Percentiles rank a stretch among this genome's conserved stretches.
These are phyloP conservation scores for Melolontha melolontha DNA, from an alignment of 2,888 invertebrate genomes.

Conservation along the genomic window DNA sequence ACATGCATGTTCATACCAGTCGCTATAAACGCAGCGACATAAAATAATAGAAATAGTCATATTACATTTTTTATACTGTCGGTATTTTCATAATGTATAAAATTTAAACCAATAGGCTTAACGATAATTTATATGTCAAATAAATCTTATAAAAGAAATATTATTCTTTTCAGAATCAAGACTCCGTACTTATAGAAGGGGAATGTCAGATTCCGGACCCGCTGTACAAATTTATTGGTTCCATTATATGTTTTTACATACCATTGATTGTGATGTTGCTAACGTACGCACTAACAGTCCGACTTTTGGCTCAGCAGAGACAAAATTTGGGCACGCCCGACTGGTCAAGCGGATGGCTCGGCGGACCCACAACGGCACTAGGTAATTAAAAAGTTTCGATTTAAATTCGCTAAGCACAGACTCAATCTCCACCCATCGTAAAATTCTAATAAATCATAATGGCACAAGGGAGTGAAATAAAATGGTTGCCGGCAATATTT, in stretches of 20 bases:
- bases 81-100: no score
- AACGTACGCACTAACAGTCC: constrained; percentile 93
- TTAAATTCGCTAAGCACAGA: constrained; percentile 17
- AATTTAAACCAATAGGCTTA: no score
- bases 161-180: constrained; percentile 76
- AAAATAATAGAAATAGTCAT: no score
- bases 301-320: constrained; percentile 85
- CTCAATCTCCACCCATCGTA: constrained; percentile 21
- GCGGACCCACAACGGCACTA: constrained; percentile 63
- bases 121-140: no score
- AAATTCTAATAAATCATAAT: constrained; percentile 36
- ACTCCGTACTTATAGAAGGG: constrained; percentile 84
- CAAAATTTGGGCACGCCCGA: constrained; percentile 78
- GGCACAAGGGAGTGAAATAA: constrained; percentile 23
- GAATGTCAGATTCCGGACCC: constrained; percentile 91
- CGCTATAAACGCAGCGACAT: no score
- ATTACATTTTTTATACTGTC: no score
- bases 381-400: constrained; percentile 45
- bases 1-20: no score
- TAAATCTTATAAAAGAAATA: neutral
- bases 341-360: constrained; percentile 83
- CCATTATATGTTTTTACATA: constrained; percentile 95
- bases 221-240: constrained; percentile 91
- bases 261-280: constrained; percentile 94
- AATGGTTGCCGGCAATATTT: constrained; percentile 27